Percentiles rank a stretch among this genome's conserved stretches.
phyloP scores from a whole-genome alignment of 1,140 invertebrate species.

The Tribolium madens region DNA sequence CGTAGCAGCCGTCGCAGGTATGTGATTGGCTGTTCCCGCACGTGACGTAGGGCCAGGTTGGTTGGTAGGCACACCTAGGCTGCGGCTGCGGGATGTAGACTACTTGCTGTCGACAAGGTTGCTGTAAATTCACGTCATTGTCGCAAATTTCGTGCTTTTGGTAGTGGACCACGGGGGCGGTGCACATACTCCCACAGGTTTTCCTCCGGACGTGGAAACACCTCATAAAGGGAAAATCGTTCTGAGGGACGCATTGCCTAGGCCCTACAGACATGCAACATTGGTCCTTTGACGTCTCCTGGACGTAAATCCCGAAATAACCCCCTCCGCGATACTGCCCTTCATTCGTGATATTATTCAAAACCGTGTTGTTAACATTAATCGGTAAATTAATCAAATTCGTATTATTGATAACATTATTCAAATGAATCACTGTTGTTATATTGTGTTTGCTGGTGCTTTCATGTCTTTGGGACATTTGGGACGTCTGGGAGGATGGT shows the following conservation, averaged over 20 bases:
- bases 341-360: constrained; percentile 59
- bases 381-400: constrained; percentile 62
- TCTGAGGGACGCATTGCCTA: constrained; percentile 57
- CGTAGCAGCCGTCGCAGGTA: constrained; percentile 60
- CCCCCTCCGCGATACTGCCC: not conserved
- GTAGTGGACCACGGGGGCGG: constrained; percentile 57
- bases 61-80: constrained; percentile 59
- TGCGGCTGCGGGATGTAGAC: constrained; percentile 63
- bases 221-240: constrained; percentile 52
- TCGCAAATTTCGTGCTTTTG: constrained; percentile 59
- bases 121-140: constrained; percentile 10
- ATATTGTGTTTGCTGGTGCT: constrained; percentile 55
- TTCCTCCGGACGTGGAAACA: constrained; percentile 61
- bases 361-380: constrained; percentile 59
- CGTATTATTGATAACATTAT: constrained; percentile 62
- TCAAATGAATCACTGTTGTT: constrained; percentile 62
- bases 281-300: constrained; percentile 1
- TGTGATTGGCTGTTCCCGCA: constrained; percentile 54
- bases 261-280: constrained; percentile 58
- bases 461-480: not conserved
- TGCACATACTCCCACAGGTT: constrained; percentile 60
- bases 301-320: not conserved
- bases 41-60: constrained; percentile 62
- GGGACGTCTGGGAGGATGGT: not conserved
- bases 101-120: constrained; percentile 56